Percentiles rank a stretch among this genome's conserved stretches.
Evolutionary conservation across 1,140 invertebrate species (phyloP).

Genomic region (Fopius arisanus): DNA sequence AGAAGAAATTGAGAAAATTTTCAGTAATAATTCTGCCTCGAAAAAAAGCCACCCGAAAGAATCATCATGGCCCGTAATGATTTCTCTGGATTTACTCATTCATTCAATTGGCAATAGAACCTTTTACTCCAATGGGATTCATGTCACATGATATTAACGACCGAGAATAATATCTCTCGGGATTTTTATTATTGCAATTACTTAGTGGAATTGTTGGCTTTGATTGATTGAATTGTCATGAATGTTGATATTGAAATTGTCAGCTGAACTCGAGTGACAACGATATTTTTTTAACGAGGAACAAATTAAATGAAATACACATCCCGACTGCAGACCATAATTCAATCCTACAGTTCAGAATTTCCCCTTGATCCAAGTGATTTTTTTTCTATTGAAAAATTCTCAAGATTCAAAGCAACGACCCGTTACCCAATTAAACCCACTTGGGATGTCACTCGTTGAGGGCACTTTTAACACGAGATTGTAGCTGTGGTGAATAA

Average conservation of each 20-base stretch:
- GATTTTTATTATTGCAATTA: no score
- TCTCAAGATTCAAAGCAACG: neutral
- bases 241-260: no score
- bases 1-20: neutral
- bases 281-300: no score
- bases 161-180: no score
- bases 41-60: neutral
- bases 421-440: neutral
- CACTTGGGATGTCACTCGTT: neutral
- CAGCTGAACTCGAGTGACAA: no score
- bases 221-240: no score
- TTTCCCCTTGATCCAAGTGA: neutral
- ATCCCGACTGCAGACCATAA: neutral
- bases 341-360: neutral
- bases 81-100: no score
- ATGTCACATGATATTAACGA: no score
- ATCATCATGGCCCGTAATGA: no score
- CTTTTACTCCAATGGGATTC: no score
- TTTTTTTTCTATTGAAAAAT: neutral
- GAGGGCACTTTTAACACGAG: conserved; percentile 5
- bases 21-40: neutral
- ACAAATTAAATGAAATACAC: neutral
- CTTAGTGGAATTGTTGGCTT: no score
- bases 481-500: neutral
- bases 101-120: no score